Evolutionary conservation across 2,797 vertebrate species (phyloP), one percentile per base, ranked within the genome.

Genomic region (Natrix natrix): DNA sequence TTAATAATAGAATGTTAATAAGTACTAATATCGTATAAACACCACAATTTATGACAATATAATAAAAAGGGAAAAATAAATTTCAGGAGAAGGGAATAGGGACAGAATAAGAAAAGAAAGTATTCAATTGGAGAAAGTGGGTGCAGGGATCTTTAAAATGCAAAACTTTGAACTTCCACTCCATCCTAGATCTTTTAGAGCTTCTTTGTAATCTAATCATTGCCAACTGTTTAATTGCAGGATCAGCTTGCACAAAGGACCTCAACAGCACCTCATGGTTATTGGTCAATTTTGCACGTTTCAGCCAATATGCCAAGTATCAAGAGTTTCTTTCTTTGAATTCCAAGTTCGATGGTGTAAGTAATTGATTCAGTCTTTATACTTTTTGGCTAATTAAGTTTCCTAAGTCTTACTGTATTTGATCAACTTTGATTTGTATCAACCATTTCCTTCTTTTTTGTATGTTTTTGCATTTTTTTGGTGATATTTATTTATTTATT

Each of bases 251-350:
- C 61, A 16, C 52, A 4, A 22, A 52, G 16, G 60, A 54, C 52
- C 60, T 87, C 57, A 92, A 89, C 90, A 91, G 57, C 37, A 24
- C 89, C n/a, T 74, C 59, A 5, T 95, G 94, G 94, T 56, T 94
- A 43, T 48, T 16, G 1, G 88, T 22, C 69, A 94, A 92, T 88
- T 93, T 95, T 13, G 48, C 88, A 56, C 88, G 14, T 52, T 95
- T 95, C 91, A 89, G 92, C 56, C 78, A 1, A 6, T 86, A 78
- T 8, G 92, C 94, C 43, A 52, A 60, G 10, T 95, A 93, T 52
- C 32, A 90, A 60, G 88, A 95, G 16, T 88, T 95, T 4, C 16
- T 92, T 59, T 88, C 91, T 43, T 37, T 95, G 59, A 95, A 95
- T 83, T 89, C 90, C 24, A 56, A 54, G 17, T 92, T 95, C 37